Conservation (phyloP, 2,113 vertebrate species). For the Brachirus orientalis region DNA sequence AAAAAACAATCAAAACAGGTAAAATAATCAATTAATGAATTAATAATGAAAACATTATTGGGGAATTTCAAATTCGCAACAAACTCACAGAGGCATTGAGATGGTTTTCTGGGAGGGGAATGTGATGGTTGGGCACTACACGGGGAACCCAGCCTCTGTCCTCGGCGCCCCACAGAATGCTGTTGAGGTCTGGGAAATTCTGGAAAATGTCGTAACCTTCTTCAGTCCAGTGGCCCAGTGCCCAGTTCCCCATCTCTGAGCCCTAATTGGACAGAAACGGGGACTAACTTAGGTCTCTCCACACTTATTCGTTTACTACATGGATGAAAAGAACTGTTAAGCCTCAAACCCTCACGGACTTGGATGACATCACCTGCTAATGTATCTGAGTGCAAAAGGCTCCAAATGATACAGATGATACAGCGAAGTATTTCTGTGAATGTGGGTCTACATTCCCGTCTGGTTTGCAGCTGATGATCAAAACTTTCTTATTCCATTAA, state of each 20-base stretch:
- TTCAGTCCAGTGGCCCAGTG: conserved; percentile 93
- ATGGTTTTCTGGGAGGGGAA: conserved; percentile 88
- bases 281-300: neutral
- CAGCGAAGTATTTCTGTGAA: too few species aligned
- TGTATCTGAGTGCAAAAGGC: too few species aligned
- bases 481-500: too few species aligned
- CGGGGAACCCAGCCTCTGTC: conserved; percentile 90
- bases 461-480: too few species aligned
- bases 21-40: neutral
- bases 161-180: conserved; percentile 90
- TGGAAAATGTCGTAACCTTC: conserved; percentile 96
- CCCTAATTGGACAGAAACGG: conserved; percentile 78
- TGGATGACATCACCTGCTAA: too few species aligned
- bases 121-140: conserved; percentile 89
- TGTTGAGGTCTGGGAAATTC: conserved; percentile 95
- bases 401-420: too few species aligned
- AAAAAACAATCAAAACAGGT: too few species aligned
- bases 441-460: too few species aligned
- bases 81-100: conserved; percentile 83
- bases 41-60: neutral
- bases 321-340: too few species aligned
- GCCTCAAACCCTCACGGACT: too few species aligned
- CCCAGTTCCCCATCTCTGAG: conserved; percentile 96
- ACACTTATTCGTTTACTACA: neutral
- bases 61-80: neutral